Evolutionary conservation across 2,113 vertebrate genomes (phyloP).

Genomic region (Corvus cornix): DNA sequence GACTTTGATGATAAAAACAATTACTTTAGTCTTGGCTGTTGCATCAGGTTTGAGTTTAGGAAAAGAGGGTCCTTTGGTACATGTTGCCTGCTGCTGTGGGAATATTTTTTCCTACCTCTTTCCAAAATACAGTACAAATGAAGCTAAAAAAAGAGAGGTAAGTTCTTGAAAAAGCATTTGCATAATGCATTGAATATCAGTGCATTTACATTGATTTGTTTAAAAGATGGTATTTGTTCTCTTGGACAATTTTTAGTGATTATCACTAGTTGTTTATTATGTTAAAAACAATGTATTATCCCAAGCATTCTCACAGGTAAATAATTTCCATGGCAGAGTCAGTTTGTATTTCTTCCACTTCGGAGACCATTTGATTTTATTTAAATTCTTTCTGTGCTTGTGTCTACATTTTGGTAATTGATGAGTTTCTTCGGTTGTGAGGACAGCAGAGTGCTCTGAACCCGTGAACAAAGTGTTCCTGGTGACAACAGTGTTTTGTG

Average conservation of each 20-base stretch:
- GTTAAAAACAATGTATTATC: not conserved
- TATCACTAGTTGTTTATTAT: not conserved
- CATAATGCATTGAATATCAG: not conserved
- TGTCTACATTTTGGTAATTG: not conserved
- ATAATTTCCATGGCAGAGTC: not conserved
- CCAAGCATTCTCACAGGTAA: not conserved
- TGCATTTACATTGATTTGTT: not conserved
- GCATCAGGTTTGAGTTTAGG: conserved; percentile 97
- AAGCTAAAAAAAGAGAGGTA: conserved; percentile 98
- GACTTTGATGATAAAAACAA: conserved; percentile 98
- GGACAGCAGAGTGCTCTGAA: not conserved
- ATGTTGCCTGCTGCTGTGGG: conserved; percentile 98
- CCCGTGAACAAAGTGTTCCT: not conserved
- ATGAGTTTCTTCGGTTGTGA: not conserved
- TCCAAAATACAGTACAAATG: conserved; percentile 99
- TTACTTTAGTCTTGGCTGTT: conserved; percentile 96
- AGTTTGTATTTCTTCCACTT: not conserved
- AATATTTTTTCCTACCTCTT: conserved; percentile 99
- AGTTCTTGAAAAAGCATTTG: conserved; percentile 10
- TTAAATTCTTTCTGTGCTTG: not conserved
- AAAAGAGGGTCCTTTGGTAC: conserved; percentile 96
- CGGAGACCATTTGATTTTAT: not conserved
- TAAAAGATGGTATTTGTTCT: not conserved
- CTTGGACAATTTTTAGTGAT: not conserved
- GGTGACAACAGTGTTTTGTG: not conserved